These are phyloP conservation scores for Drosophila nannoptera DNA, from an alignment of 1,140 invertebrate species.

Conservation along the genomic window DNA sequence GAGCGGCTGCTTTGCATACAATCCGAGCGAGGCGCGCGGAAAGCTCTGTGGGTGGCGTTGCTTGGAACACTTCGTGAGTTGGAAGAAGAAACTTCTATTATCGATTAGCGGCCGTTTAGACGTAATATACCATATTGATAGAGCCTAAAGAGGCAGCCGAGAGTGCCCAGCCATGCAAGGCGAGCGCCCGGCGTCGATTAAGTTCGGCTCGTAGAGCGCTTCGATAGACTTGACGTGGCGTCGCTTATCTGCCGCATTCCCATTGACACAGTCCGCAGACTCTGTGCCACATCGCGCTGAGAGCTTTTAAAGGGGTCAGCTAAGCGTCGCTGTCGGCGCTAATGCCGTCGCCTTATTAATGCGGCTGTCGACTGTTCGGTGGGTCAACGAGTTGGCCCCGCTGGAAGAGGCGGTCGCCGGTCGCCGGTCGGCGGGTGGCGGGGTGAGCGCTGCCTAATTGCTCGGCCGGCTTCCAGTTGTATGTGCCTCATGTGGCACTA, in stretches of 20 bases:
- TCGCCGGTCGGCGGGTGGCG: neutral
- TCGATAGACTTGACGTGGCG: neutral
- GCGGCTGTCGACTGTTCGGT: conserved; percentile 42
- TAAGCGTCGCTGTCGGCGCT: conserved; percentile 46
- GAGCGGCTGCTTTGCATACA: no score
- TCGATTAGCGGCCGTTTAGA: no score
- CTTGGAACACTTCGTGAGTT: no score
- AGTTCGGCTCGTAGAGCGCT: neutral
- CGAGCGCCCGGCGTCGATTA: neutral
- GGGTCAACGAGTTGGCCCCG: conserved; percentile 19
- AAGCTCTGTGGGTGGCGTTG: no score
- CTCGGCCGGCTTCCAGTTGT: conserved; percentile 19
- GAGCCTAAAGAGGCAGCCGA: no score
- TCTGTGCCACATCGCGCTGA: conserved; percentile 2
- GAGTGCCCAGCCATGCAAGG: neutral
- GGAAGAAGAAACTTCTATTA: no score
- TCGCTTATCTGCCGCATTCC: neutral
- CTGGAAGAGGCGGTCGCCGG: neutral
- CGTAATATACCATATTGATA: no score
- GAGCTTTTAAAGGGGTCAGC: conserved; percentile 42
- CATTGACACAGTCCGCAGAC: conserved; percentile 5
- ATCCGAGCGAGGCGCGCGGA: no score
- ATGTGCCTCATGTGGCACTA: conserved; percentile 72
- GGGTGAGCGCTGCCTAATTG: conserved; percentile 62
- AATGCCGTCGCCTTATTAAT: conserved; percentile 55